Conservation (phyloP, 2,888 invertebrate genomes). For the Eugnorisma glareosa region DNA sequence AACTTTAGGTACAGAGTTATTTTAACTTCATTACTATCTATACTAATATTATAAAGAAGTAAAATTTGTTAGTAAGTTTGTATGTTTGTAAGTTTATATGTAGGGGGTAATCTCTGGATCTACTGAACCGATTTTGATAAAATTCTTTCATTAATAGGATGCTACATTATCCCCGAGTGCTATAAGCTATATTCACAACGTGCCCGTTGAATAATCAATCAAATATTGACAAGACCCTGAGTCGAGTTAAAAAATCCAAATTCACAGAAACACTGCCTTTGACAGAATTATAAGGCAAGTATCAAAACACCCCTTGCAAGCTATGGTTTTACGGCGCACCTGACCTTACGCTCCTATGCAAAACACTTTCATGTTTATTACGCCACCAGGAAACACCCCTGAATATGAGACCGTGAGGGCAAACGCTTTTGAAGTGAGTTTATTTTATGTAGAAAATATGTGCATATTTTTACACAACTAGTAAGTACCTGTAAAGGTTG, state of each 20-base stretch:
- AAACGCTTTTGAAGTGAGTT: conserved; percentile 8
- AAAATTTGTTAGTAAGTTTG: no score
- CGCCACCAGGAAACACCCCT: conserved; percentile 16
- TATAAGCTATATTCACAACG: no score
- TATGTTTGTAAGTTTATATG: no score
- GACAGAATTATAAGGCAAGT: background rate
- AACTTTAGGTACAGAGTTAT: no score
- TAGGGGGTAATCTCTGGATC: no score
- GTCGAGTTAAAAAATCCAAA: background rate
- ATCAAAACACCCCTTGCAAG: background rate
- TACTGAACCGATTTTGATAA: no score
- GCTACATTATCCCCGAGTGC: no score
- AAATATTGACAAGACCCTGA: background rate
- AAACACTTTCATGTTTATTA: conserved; percentile 28
- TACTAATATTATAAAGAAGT: no score
- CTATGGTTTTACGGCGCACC: background rate
- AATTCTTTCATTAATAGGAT: no score
- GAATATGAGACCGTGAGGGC: conserved; percentile 7
- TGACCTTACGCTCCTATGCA: conserved; percentile 30
- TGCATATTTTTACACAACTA: background rate
- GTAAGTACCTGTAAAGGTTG: background rate
- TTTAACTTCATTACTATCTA: no score
- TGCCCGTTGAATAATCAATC: no score
- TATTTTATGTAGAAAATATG: conserved; percentile 1
- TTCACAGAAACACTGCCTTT: background rate